Conservation (phyloP, 2,113 vertebrate species). For the Fulmarus glacialis region DNA sequence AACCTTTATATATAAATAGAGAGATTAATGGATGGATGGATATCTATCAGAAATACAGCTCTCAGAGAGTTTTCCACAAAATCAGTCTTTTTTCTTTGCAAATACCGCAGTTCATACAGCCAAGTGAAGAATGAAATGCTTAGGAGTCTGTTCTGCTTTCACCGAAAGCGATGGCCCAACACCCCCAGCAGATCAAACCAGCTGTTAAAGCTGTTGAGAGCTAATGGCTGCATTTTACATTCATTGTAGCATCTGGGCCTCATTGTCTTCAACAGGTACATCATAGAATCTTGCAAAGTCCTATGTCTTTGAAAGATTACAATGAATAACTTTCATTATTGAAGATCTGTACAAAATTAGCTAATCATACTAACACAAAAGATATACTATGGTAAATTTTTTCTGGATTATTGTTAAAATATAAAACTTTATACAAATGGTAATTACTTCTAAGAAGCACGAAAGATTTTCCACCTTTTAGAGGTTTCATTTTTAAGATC, state of each 20-base stretch:
- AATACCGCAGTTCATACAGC: neutral
- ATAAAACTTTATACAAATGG: conserved; percentile 51
- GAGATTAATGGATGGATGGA: neutral
- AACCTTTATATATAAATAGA: neutral
- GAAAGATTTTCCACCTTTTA: neutral
- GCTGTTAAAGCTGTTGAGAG: neutral
- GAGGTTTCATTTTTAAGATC: conserved; percentile 62
- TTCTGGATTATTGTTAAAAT: conserved; percentile 50
- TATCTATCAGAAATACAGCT: neutral
- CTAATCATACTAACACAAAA: neutral
- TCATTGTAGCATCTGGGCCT: neutral
- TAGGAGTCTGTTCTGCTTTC: neutral
- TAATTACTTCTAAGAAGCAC: conserved; percentile 35
- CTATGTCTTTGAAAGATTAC: neutral
- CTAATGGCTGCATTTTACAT: neutral
- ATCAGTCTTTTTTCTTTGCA: neutral
- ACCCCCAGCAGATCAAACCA: neutral
- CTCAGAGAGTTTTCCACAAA: neutral
- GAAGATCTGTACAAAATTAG: neutral
- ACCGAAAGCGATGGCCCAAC: neutral
- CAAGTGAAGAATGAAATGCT: neutral
- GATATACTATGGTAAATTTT: neutral
- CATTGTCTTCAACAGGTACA: neutral
- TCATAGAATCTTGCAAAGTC: neutral
- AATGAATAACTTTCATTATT: neutral